A percentile compares a stretch with the other conserved stretches of the same genome.
phyloP scores from a whole-genome alignment of 35 echinoderm and acorn worm genomes.

The Strongylocentrotus purpuratus region DNA sequence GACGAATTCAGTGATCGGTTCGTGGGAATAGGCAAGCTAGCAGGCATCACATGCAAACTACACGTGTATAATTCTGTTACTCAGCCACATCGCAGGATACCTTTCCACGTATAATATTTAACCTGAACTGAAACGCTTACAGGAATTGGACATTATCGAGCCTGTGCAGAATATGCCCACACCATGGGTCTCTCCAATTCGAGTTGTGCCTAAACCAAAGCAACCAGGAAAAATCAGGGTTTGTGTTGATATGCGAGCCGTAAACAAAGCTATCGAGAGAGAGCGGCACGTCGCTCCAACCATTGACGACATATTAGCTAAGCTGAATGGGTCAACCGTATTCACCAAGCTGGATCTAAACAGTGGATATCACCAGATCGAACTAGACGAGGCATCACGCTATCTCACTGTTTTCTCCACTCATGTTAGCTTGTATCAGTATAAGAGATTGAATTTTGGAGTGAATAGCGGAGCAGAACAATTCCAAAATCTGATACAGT shows the following conservation, averaged over 20 bases:
- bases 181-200: conserved; percentile 87
- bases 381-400: conserved; percentile 64
- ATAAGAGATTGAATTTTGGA: conserved; percentile 75
- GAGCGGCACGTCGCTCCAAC: conserved; percentile 76
- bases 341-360: conserved; percentile 75
- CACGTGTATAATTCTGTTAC: conserved; percentile 62
- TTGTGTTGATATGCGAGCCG: conserved; percentile 74
- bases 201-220: conserved; percentile 71
- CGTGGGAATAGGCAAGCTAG: conserved; percentile 59
- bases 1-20: conserved; percentile 46
- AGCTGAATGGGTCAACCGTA: conserved; percentile 59
- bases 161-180: conserved; percentile 63
- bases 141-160: conserved; percentile 79
- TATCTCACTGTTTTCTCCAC: conserved; percentile 82
- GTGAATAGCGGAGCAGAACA: conserved; percentile 74
- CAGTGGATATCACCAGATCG: conserved; percentile 71
- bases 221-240: conserved; percentile 58
- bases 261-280: conserved; percentile 63
- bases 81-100: conserved; percentile 74
- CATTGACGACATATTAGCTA: conserved; percentile 74
- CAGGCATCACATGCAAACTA: conserved; percentile 59
- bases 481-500: conserved; percentile 83
- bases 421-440: conserved; percentile 69
- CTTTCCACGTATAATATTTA: conserved; percentile 67
- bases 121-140: conserved; percentile 62